Base-by-base conservation (phyloP, 1,140 invertebrate genomes). In the Pomacea maculata region DNA sequence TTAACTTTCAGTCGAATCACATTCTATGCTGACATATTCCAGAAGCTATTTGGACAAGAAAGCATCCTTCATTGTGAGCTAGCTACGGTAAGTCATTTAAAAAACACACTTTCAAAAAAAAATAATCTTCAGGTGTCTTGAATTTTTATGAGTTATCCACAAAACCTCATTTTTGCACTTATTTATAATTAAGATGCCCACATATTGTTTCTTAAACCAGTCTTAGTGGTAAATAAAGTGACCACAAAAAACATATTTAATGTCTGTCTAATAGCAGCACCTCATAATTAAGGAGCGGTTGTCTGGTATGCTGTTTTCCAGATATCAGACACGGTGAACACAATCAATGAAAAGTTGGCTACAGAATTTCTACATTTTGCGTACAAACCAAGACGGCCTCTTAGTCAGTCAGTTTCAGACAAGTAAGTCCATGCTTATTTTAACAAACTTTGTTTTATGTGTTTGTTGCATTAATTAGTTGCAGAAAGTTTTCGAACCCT, bases 1-100 rank as follows among this genome's bases (percentile, higher is more conserved):
- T 77, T 78, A 61, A 86, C 2, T 45, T 45, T 87, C 84, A 89
- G 88, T 80, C 87, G 88, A 82, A 83, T 87, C 21, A 86, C 84
- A 75, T 86, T 87, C 77, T 88, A 86, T 83, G 86, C 85, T 2
- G 73, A 80, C 54, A 75, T 85, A 34, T 87, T 87, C 78, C 80
- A 86, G 68, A 86, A 80, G 76, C 78, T 87, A 17, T 89, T 89
- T 76, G 71, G 78, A 55, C 79, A 85, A 63, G 87, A 88, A 82
- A 82, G 82, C 77, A 85, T 83, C 64, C 87, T 88, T 57, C 87
- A 89, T 61, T 61, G 81, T 19, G 86, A 88, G 68, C 65, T 83
- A 52, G 84, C 82, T 57, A 88, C 85, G 85, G 87, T 89, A 76
- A 82, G 81, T 63, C 76, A 71, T 54, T 71, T 61, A 11, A 45